Evolutionary conservation across 2,797 vertebrate genomes (phyloP).

Genomic region (Dryobates pubescens): DNA sequence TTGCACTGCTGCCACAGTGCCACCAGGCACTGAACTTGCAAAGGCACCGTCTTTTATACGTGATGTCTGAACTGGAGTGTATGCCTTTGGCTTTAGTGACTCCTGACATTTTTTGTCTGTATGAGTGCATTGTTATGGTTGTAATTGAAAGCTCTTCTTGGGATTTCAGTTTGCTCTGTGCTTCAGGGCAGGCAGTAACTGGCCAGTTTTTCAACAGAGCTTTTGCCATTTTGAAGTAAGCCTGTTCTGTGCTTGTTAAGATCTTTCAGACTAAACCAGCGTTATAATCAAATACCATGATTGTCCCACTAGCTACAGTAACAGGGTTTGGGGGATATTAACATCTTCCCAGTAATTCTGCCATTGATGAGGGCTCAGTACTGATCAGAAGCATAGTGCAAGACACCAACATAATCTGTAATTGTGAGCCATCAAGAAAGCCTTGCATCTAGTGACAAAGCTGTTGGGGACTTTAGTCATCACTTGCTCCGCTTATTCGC

Average conservation of each 20-base stretch:
- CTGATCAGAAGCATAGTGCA: not conserved
- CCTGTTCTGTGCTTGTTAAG: not conserved
- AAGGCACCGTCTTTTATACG: not conserved
- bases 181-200: not conserved
- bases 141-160: not conserved
- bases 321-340: not conserved
- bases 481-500: not conserved
- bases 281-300: not conserved
- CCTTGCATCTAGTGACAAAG: not conserved
- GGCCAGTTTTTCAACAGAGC: not conserved
- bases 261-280: not conserved
- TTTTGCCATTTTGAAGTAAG: not conserved
- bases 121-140: not conserved
- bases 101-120: not conserved
- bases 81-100: not conserved
- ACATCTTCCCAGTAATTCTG: not conserved
- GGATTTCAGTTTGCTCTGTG: not conserved
- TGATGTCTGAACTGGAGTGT: not conserved
- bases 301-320: not conserved
- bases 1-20: accelerated
- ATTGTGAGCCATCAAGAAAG: not conserved
- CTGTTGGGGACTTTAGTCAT: not conserved
- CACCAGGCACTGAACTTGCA: not conserved
- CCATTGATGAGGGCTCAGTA: not conserved
- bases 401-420: not conserved